These are phyloP conservation scores for Caenorhabditis sp. DNA, from an alignment of 2,888 invertebrate species.

Conservation along the genomic window DNA sequence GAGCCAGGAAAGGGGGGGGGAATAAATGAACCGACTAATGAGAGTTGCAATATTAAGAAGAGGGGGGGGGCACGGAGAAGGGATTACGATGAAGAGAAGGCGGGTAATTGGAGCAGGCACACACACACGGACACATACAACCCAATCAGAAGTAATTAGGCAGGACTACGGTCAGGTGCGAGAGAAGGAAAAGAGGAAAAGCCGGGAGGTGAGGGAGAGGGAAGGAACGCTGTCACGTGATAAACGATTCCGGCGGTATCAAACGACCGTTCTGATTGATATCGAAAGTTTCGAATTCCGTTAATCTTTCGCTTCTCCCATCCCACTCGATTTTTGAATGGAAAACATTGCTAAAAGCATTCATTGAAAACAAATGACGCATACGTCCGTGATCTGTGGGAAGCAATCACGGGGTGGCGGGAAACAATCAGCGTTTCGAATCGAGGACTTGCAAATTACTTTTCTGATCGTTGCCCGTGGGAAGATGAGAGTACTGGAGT, in stretches of 20 bases:
- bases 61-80: not conserved
- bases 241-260: not conserved
- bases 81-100: slow-evolving; percentile 33
- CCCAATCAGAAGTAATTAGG: not conserved
- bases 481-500: not conserved
- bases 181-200: not conserved
- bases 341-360: slow-evolving; percentile 3
- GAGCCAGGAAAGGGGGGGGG: slow-evolving; percentile 13
- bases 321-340: slow-evolving; percentile 31
- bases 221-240: not conserved
- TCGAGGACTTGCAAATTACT: not conserved
- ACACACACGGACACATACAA: slow-evolving; percentile 2
- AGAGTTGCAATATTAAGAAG: slow-evolving; percentile 55
- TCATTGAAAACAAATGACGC: slow-evolving; percentile 30
- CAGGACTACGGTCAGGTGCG: not conserved
- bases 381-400: not conserved
- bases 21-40: slow-evolving; percentile 60
- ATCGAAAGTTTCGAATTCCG: not conserved
- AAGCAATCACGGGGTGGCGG: not conserved
- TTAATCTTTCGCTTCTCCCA: not conserved
- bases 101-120: slow-evolving; percentile 33
- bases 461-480: not conserved
- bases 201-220: not conserved
- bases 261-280: not conserved
- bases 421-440: slow-evolving; percentile 18